These are phyloP conservation scores for Drosophila aff. DNA, from an alignment of 1,140 invertebrate genomes.

Conservation along the genomic window DNA sequence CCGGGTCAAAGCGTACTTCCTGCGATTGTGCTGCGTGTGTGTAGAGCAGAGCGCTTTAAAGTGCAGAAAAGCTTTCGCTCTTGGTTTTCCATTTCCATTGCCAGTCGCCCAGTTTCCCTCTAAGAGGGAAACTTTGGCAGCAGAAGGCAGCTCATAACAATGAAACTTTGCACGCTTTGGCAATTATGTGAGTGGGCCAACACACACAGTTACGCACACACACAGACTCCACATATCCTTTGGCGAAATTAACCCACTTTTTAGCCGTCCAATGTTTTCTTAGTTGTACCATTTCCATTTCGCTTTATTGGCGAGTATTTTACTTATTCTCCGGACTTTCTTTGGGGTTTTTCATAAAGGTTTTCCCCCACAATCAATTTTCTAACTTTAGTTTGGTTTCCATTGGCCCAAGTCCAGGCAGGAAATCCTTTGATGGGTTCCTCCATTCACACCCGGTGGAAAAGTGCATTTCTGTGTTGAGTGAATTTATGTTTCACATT, in stretches of 20 bases:
- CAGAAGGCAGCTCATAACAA: slow-evolving; percentile 65
- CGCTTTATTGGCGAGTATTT: slow-evolving; percentile 14
- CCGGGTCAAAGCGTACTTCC: slow-evolving; percentile 51
- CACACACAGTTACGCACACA: slow-evolving; percentile 23
- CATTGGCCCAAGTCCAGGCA: slow-evolving; percentile 32
- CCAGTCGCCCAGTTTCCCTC: slow-evolving; percentile 2
- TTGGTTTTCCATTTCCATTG: slow-evolving; percentile 4
- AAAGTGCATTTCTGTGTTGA: slow-evolving; percentile 65
- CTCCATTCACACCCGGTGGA: not conserved
- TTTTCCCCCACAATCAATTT: slow-evolving; percentile 19
- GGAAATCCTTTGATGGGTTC: slow-evolving; percentile 20
- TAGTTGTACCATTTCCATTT: slow-evolving; percentile 56
- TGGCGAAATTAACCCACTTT: slow-evolving; percentile 77
- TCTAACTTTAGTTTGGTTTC: slow-evolving; percentile 56
- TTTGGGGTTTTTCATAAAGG: slow-evolving; percentile 8
- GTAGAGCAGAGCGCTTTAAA: slow-evolving; percentile 66
- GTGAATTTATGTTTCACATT: slow-evolving; percentile 39
- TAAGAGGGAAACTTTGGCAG: slow-evolving; percentile 50
- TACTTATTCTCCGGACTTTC: slow-evolving; percentile 4
- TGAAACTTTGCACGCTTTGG: slow-evolving; percentile 69
- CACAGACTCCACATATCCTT: slow-evolving; percentile 39
- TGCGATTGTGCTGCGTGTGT: slow-evolving; percentile 47
- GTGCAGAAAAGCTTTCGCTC: slow-evolving; percentile 57
- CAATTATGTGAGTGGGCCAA: slow-evolving; percentile 62
- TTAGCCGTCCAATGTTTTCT: slow-evolving; percentile 54